Evolutionary conservation across 2,888 invertebrate species (phyloP).

Genomic region (Sinopyrophorus schimmeli): DNA sequence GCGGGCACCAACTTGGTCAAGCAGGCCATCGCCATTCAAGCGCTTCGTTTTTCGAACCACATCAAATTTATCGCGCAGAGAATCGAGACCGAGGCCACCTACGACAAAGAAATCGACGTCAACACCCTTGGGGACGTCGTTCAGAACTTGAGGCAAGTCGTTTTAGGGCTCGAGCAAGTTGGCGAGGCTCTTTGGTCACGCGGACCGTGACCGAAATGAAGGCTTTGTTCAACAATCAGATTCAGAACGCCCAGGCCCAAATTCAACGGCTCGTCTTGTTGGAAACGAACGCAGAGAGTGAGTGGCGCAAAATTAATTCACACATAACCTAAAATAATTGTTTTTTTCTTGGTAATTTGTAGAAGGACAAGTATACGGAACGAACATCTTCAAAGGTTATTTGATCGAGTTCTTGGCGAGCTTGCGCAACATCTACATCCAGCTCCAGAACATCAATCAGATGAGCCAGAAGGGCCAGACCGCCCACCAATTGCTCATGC

Average conservation of each 20-base stretch:
- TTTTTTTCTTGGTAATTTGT: neutral
- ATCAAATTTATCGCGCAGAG: constrained; percentile 12
- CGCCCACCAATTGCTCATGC: constrained; percentile 5
- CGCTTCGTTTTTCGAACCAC: constrained; percentile 10
- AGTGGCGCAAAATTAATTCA: too few species aligned
- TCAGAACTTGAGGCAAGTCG: constrained; percentile 1
- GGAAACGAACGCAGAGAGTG: too few species aligned
- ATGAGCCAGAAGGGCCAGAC: constrained; percentile 3
- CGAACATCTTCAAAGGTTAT: neutral
- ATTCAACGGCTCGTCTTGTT: too few species aligned
- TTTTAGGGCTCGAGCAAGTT: constrained; percentile 12
- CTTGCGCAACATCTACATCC: constrained; percentile 9
- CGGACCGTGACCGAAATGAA: constrained; percentile 7
- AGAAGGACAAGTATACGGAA: neutral
- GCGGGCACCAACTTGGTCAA: constrained; percentile 7
- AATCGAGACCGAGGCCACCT: constrained; percentile 11
- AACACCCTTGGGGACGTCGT: constrained; percentile 3
- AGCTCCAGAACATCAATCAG: constrained; percentile 5
- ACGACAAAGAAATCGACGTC: constrained; percentile 7
- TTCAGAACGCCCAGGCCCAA: constrained; percentile 11
- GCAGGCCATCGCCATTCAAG: constrained; percentile 15
- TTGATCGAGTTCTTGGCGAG: constrained; percentile 18
- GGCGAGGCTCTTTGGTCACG: constrained; percentile 5
- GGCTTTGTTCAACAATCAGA: constrained; percentile 7
- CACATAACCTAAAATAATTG: too few species aligned